Percentiles rank a stretch among this genome's conserved stretches.
These are phyloP conservation scores for Acanthaster planci DNA, from an alignment of 35 echinoderm and acorn worm species.

Conservation along the genomic window DNA sequence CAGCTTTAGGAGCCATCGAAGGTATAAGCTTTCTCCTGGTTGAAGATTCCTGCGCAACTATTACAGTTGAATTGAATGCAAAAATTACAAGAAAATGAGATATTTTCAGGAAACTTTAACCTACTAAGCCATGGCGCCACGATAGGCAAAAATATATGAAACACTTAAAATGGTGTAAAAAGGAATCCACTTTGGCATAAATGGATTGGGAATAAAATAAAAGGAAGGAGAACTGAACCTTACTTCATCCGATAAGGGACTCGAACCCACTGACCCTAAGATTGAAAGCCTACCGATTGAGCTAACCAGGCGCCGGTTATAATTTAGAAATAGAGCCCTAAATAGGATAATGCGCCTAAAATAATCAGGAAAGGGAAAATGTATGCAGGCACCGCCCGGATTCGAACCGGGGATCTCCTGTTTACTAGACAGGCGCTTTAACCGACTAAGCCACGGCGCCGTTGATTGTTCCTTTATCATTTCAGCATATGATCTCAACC, in stretches of 20 bases:
- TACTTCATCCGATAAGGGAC: slow-evolving; percentile 37
- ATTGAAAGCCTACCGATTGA: slow-evolving; percentile 72
- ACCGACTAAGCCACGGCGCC: slow-evolving; percentile 88
- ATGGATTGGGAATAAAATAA: not conserved
- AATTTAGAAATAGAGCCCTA: no score
- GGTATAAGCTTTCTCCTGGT: no score
- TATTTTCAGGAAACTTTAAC: no score
- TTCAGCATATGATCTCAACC: no score
- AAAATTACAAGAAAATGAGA: no score
- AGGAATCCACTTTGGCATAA: not conserved
- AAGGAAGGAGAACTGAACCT: not conserved
- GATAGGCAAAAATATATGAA: not conserved
- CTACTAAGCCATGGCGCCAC: no score
- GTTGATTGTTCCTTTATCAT: not conserved
- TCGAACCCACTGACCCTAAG: slow-evolving; percentile 68
- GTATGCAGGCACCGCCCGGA: slow-evolving; percentile 79
- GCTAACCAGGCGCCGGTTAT: slow-evolving; percentile 60
- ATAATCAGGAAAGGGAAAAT: no score
- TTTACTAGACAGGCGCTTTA: slow-evolving; percentile 86
- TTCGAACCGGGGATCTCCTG: slow-evolving; percentile 98
- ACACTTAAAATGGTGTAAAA: not conserved
- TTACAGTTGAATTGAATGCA: no score
- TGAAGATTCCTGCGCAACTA: no score
- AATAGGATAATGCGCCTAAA: no score
- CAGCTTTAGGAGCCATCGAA: no score